These are phyloP conservation scores for Coelopa frigida DNA, from an alignment of 1,140 invertebrate genomes.

Conservation along the genomic window DNA sequence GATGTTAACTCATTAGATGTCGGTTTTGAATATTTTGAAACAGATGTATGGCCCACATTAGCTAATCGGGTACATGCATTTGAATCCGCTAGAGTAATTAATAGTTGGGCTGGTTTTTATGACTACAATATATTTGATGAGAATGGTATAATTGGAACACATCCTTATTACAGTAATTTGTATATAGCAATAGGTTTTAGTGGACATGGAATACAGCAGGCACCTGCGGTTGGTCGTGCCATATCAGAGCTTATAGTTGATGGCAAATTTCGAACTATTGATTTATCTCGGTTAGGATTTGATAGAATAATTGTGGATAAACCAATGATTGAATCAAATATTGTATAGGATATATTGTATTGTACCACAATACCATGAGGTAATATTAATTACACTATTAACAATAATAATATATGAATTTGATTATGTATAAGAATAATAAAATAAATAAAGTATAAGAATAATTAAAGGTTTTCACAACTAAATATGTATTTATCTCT, in stretches of 20 bases:
- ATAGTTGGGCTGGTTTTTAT: slow-evolving; percentile 80
- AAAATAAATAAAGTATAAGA: no score
- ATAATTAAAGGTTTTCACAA: no score
- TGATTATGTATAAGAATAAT: no score
- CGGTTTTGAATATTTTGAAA: slow-evolving; percentile 65
- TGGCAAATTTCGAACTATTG: slow-evolving; percentile 63
- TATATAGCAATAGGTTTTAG: slow-evolving; percentile 88
- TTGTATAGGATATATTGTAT: no score
- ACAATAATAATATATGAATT: no score
- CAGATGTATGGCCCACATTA: slow-evolving; percentile 71
- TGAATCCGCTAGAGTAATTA: slow-evolving; percentile 71
- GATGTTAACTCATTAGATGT: slow-evolving; percentile 64
- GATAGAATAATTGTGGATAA: slow-evolving; percentile 66
- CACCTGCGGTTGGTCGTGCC: slow-evolving; percentile 80
- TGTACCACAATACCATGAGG: no score
- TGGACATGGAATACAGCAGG: slow-evolving; percentile 84
- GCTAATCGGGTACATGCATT: slow-evolving; percentile 72
- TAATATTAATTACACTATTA: no score
- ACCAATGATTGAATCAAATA: slow-evolving; percentile 59
- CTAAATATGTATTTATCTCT: no score
- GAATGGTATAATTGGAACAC: slow-evolving; percentile 84
- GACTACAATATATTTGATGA: slow-evolving; percentile 91
- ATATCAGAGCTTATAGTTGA: slow-evolving; percentile 76
- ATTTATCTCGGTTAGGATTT: slow-evolving; percentile 72
- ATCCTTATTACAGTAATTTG: slow-evolving; percentile 80